Conservation (phyloP, 2,888 invertebrate genomes). For the Nephrotoma appendiculata region DNA sequence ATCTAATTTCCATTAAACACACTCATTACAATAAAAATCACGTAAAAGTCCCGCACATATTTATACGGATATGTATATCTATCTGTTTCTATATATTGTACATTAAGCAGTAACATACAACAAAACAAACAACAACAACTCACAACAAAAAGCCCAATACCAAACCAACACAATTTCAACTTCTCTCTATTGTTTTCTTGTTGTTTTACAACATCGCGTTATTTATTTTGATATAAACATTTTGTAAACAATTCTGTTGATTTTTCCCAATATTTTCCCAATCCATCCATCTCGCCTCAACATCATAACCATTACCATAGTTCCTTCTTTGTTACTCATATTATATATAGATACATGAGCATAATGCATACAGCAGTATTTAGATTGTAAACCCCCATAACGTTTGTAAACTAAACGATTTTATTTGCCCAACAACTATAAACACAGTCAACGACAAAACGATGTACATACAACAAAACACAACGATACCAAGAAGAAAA, state of each 20-base stretch:
- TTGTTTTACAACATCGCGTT: conserved; percentile 5
- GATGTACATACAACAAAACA: background rate
- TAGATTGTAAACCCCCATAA: background rate
- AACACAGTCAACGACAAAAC: background rate
- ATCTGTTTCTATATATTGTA: background rate
- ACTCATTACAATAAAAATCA: background rate
- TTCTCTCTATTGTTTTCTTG: background rate
- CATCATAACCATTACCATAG: background rate
- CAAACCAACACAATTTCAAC: background rate
- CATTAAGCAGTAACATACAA: background rate
- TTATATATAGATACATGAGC: background rate
- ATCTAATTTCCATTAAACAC: background rate
- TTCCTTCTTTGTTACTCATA: background rate
- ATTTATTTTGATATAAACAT: conserved; percentile 6
- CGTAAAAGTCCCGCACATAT: background rate
- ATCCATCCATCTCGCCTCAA: background rate
- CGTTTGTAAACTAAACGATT: conserved; percentile 11
- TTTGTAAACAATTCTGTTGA: conserved; percentile 4
- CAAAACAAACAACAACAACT: background rate
- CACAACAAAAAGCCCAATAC: background rate
- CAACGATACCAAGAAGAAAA: background rate
- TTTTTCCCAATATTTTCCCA: background rate
- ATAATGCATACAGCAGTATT: background rate
- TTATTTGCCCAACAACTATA: conserved; percentile 10
- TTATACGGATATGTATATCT: background rate